phyloP scores from a whole-genome alignment of 2,113 vertebrate genomes.

The Peromyscus californicus region DNA sequence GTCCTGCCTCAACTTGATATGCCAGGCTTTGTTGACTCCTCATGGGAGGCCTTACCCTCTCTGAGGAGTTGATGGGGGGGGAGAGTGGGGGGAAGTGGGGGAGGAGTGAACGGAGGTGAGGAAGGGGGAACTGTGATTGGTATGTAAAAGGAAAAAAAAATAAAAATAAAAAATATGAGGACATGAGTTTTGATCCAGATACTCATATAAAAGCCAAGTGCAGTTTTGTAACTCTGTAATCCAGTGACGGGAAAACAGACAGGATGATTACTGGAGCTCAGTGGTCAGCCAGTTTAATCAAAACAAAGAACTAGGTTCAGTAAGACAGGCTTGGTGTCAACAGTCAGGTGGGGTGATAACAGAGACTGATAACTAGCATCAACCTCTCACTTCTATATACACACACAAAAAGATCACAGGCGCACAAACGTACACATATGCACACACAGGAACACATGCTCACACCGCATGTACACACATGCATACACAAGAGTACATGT shows the following conservation, averaged over 20 bases:
- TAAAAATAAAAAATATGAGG: not conserved
- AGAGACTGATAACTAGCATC: not conserved
- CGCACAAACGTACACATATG: not conserved
- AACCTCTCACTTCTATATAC: not conserved
- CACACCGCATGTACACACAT: not conserved
- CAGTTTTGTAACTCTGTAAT: not conserved
- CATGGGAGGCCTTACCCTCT: too few species aligned
- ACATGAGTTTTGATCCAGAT: not conserved
- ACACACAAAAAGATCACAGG: not conserved
- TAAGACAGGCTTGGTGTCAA: not conserved
- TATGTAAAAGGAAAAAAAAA: too few species aligned
- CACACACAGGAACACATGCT: not conserved
- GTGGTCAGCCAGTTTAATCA: not conserved
- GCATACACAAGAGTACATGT: not conserved
- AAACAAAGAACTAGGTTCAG: not conserved
- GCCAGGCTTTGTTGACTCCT: too few species aligned
- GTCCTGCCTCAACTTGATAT: too few species aligned
- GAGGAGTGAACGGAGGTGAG: too few species aligned
- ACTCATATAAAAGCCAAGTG: not conserved
- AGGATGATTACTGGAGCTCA: not conserved
- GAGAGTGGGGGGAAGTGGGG: too few species aligned
- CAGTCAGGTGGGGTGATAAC: not conserved
- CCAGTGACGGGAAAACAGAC: not conserved
- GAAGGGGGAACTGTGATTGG: too few species aligned
- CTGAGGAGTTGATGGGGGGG: too few species aligned